These are phyloP conservation scores for Ceratina calcarata DNA, from an alignment of 1,140 invertebrate genomes.

Conservation along the genomic window DNA sequence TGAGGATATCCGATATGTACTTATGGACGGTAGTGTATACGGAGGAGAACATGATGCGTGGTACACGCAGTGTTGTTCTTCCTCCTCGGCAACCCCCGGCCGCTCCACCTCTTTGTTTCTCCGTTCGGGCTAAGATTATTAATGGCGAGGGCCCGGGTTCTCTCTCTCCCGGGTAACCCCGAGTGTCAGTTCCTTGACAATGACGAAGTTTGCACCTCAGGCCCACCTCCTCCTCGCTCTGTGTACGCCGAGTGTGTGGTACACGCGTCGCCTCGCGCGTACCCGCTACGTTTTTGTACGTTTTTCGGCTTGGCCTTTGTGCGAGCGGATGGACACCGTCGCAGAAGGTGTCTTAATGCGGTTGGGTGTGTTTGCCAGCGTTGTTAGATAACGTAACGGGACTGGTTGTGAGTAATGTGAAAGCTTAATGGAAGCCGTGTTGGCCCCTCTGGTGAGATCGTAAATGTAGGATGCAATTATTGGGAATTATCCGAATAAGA, in stretches of 20 bases:
- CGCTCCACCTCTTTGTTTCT: constrained; percentile 59
- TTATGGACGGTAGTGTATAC: constrained; percentile 37
- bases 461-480: not conserved
- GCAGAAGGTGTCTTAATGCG: not conserved
- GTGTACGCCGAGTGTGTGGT: not conserved
- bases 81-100: constrained; percentile 8
- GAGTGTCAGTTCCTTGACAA: constrained; percentile 66
- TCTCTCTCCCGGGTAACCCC: constrained; percentile 38
- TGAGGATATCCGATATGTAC: no score
- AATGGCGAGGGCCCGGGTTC: constrained; percentile 59
- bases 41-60: constrained; percentile 38
- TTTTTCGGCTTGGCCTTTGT: not conserved
- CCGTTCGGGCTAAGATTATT: constrained; percentile 70
- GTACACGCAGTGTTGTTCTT: constrained; percentile 32
- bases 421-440: not conserved
- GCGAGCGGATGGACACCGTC: not conserved
- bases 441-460: not conserved
- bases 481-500: not conserved
- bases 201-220: constrained; percentile 65
- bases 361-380: not conserved
- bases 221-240: constrained; percentile 28
- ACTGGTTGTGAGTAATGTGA: constrained; percentile 3
- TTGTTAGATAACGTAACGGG: not conserved
- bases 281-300: constrained; percentile 13
- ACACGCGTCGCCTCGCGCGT: constrained; percentile 7